Evolutionary conservation across 2,113 vertebrate species (phyloP).

Genomic region (Seriola rivoliana): DNA sequence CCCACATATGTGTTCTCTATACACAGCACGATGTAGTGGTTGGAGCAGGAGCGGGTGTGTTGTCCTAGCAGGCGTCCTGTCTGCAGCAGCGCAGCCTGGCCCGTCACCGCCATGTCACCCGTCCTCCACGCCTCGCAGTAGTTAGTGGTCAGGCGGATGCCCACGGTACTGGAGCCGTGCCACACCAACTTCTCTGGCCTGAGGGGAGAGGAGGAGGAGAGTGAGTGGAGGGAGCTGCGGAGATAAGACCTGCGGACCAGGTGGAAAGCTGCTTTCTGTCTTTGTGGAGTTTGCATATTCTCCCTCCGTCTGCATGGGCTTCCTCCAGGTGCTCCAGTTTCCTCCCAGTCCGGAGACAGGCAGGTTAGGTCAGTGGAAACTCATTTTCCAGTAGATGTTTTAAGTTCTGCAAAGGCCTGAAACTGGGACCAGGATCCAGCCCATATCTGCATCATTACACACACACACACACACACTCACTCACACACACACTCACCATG

Average conservation of each 20-base stretch:
- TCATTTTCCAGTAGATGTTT: too few species aligned
- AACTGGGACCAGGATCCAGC: too few species aligned
- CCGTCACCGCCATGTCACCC: constrained; percentile 84
- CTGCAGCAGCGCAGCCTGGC: constrained; percentile 89
- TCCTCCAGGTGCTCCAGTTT: neutral
- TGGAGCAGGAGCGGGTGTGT: constrained; percentile 89
- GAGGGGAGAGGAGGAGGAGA: neutral
- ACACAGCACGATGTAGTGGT: constrained; percentile 92
- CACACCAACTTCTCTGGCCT: constrained; percentile 95
- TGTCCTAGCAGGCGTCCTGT: constrained; percentile 91
- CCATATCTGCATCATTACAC: neutral
- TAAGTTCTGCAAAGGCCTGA: too few species aligned
- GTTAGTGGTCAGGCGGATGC: constrained; percentile 88
- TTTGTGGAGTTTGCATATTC: neutral
- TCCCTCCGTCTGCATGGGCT: neutral
- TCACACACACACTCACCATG: constrained; percentile 86
- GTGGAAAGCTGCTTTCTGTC: too few species aligned
- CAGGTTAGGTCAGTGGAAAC: too few species aligned
- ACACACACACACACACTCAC: constrained; percentile 41
- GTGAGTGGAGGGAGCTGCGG: neutral
- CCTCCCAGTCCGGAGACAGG: too few species aligned
- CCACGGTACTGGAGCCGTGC: constrained; percentile 90
- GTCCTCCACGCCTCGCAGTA: constrained; percentile 96
- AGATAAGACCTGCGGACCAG: too few species aligned
- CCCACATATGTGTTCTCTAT: constrained; percentile 95